These are phyloP conservation scores for Silvanus unidentatus DNA, from an alignment of 2,888 invertebrate species.

Conservation along the genomic window DNA sequence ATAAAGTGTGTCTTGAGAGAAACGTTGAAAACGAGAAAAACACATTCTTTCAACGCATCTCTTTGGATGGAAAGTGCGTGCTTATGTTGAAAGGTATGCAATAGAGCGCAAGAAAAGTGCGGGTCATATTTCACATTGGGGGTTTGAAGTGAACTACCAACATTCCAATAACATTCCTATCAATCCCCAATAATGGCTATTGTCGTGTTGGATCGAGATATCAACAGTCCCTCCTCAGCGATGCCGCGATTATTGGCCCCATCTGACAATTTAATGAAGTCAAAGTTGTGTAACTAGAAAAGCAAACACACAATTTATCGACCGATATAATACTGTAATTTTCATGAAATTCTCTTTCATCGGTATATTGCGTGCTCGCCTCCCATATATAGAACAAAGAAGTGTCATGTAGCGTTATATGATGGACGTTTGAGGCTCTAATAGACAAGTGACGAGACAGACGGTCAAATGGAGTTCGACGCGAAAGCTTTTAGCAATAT, in stretches of 20 bases:
- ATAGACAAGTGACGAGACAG: slow-evolving; percentile 34
- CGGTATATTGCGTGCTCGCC: too few relatives aligned
- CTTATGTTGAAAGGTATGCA: too few relatives aligned
- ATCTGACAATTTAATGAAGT: neutral
- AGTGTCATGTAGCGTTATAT: slow-evolving; percentile 4
- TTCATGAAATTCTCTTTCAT: too few relatives aligned
- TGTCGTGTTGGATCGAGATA: slow-evolving; percentile 21
- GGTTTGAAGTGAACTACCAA: neutral
- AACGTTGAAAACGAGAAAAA: too few relatives aligned
- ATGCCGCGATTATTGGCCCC: neutral
- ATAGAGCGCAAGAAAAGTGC: neutral
- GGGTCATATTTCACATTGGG: neutral
- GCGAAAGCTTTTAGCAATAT: slow-evolving; percentile 34
- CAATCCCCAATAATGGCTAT: slow-evolving; percentile 17
- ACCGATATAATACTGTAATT: too few relatives aligned
- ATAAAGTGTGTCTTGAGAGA: too few relatives aligned
- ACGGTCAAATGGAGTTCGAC: slow-evolving; percentile 36
- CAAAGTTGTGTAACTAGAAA: too few relatives aligned
- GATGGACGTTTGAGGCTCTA: slow-evolving; percentile 17
- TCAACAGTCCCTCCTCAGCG: too few relatives aligned
- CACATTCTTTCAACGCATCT: too few relatives aligned
- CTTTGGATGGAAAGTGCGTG: too few relatives aligned
- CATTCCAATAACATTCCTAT: slow-evolving; percentile 17
- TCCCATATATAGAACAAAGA: neutral
- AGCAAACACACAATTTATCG: too few relatives aligned